Evolutionary conservation across 1,140 invertebrate genomes (phyloP), one percentile per base, ranked within the genome.

Genomic region (Tetramorium alpestre): DNA sequence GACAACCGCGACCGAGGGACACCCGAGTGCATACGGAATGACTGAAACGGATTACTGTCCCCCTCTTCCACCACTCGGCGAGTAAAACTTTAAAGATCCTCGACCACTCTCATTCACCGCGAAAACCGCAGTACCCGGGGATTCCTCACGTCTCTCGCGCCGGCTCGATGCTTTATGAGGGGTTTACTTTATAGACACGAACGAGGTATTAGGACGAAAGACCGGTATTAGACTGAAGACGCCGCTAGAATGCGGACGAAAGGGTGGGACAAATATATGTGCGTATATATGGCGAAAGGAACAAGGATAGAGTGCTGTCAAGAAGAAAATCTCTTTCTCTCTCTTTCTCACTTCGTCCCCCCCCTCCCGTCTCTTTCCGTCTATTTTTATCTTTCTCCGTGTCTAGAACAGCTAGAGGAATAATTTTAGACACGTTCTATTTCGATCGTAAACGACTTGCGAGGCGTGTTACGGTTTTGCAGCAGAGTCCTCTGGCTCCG

Each of bases 121-220:
- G 69, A 22, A 62, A 84, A 84, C 69, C 80, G 54, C 80, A 84
- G 41, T 22, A 75, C 33, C 69, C 69, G n/a, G 80, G 28, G 54
- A 75, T 84, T 62, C 69, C 44, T 84, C 80, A 73, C 80, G 69
- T 70, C 33, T 73, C 47, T 47, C 54, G 80, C 80, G 28, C 28
- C 54, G 28, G 54, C 69, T 49, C 80, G 76, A 86, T 86, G 75
- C 76, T 67, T 81, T 81, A 86, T 86, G 76, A 81, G 51, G 84
- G 76, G 28, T 86, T 86, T 80, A 86, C 62, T 86, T 54, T 86
- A 86, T 69, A 86, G 84, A 86, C 84, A 86, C 60, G 84, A 80
- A 84, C 80, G 80, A 80, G 62, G 84, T 81, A 86, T 86, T 86
- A 86, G 69, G 28, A 73, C 80, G 69, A 22, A 84, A 84, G 69